phyloP scores from a whole-genome alignment of 2,888 invertebrate genomes.

The Amphipoea lucens region DNA sequence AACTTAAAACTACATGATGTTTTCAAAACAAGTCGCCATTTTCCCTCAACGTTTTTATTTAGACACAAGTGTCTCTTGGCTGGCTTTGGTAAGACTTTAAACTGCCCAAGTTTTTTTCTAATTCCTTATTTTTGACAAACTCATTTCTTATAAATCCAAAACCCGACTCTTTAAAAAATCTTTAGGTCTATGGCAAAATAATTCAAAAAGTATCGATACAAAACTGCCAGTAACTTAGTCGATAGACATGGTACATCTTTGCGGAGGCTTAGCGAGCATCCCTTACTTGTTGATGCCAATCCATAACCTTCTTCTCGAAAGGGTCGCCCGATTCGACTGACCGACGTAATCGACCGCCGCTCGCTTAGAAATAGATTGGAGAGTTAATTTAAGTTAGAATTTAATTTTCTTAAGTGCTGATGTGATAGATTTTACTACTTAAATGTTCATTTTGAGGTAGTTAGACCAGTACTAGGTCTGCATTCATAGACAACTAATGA shows the following conservation, averaged over 20 bases:
- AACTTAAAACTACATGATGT: slow-evolving; percentile 30
- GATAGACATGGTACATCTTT: slow-evolving; percentile 16
- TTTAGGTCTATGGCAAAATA: background rate
- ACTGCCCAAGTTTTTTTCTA: slow-evolving; percentile 41
- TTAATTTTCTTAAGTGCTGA: background rate
- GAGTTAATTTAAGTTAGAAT: slow-evolving; percentile 10
- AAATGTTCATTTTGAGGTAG: background rate
- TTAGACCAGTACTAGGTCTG: too few relatives aligned
- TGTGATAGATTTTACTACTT: background rate
- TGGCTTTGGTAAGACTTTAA: slow-evolving; percentile 45
- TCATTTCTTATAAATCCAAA: background rate
- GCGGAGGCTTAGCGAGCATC: slow-evolving; percentile 14
- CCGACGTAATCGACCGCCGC: slow-evolving; percentile 25
- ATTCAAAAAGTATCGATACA: slow-evolving; percentile 5
- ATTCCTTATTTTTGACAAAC: slow-evolving; percentile 46
- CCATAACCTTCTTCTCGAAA: slow-evolving; percentile 42
- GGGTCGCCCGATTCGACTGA: slow-evolving; percentile 22
- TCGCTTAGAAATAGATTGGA: slow-evolving; percentile 42
- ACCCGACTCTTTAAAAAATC: background rate
- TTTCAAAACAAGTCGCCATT: slow-evolving; percentile 12
- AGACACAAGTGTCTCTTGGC: slow-evolving; percentile 1
- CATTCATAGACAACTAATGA: background rate
- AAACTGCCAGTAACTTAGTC: slow-evolving; percentile 20
- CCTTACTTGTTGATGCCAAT: slow-evolving; percentile 51
- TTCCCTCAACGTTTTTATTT: slow-evolving; percentile 30